These are phyloP conservation scores for Pheucticus melanocephalus DNA, from an alignment of 2,113 vertebrate genomes.

Conservation along the genomic window DNA sequence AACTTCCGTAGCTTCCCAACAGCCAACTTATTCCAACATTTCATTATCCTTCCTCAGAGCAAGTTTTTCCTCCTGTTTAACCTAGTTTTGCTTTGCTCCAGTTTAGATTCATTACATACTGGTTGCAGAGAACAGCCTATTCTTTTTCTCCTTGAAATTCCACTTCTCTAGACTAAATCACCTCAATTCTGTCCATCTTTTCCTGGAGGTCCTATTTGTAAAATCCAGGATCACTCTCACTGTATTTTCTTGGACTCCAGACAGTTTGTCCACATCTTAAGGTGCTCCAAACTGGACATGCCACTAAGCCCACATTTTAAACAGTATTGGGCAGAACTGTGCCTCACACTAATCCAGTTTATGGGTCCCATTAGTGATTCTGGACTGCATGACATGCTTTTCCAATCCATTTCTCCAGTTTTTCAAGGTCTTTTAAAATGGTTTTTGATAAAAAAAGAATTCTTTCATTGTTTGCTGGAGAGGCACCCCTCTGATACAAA, in stretches of 20 bases:
- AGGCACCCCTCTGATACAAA: background rate
- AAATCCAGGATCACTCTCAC: background rate
- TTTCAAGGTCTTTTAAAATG: background rate
- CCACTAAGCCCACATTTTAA: background rate
- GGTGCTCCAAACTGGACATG: background rate
- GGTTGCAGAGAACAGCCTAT: background rate
- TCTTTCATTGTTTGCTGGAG: background rate
- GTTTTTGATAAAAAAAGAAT: background rate
- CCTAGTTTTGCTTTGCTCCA: background rate
- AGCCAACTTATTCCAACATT: background rate
- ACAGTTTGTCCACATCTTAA: background rate
- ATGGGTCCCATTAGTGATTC: background rate
- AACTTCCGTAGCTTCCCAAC: background rate
- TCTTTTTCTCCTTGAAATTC: background rate
- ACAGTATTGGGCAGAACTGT: rapidly evolving
- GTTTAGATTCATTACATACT: background rate
- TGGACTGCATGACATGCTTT: background rate
- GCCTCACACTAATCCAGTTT: background rate
- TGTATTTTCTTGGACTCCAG: background rate
- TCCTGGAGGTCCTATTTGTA: background rate
- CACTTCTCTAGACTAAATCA: background rate
- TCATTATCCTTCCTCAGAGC: background rate
- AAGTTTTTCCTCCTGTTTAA: background rate
- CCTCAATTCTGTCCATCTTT: background rate
- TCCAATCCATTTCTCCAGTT: background rate